Conservation (phyloP, 2,888 invertebrate genomes). For the Rhabditophanes sp. region DNA sequence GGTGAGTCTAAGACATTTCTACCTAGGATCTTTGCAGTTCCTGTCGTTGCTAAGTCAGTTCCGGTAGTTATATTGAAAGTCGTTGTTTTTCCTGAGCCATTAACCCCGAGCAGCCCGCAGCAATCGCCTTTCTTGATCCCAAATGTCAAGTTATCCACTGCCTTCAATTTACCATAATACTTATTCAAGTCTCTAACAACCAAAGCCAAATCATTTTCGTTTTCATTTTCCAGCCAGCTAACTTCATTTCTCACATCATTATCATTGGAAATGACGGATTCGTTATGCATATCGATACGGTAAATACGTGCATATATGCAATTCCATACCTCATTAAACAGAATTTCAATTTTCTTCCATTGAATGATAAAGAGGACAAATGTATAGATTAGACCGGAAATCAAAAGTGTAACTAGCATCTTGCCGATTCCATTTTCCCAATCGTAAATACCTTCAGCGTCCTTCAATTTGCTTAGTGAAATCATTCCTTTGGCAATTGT, state of each 20-base stretch:
- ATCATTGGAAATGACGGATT: slow-evolving; percentile 11
- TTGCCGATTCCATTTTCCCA: too few species aligned
- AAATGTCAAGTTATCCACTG: slow-evolving; percentile 24
- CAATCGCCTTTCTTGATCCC: slow-evolving; percentile 31
- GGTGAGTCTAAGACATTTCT: slow-evolving; percentile 13
- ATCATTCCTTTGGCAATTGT: slow-evolving; percentile 10
- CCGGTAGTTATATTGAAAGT: slow-evolving; percentile 41
- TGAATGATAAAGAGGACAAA: slow-evolving; percentile 5
- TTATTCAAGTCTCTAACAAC: slow-evolving; percentile 15
- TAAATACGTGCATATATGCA: too few species aligned
- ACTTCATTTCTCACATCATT: slow-evolving; percentile 17
- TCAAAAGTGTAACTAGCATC: slow-evolving; percentile 8
- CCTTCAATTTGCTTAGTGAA: too few species aligned
- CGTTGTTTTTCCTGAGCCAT: slow-evolving; percentile 40
- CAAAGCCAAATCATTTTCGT: slow-evolving; percentile 10
- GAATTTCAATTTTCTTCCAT: slow-evolving; percentile 9
- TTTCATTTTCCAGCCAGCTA: slow-evolving; percentile 6
- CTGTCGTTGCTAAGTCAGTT: slow-evolving; percentile 13
- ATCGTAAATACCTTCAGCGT: too few species aligned
- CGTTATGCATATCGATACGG: too few species aligned
- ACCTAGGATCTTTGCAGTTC: slow-evolving; percentile 19
- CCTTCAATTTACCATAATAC: slow-evolving; percentile 15
- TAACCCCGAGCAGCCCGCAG: slow-evolving; percentile 34
- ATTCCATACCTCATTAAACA: slow-evolving; percentile 7
- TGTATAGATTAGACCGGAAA: slow-evolving; percentile 2